Percentiles rank a stretch among this genome's conserved stretches.
phyloP scores from a whole-genome alignment of 2,888 invertebrate species.

The Miltochrista miniata region DNA sequence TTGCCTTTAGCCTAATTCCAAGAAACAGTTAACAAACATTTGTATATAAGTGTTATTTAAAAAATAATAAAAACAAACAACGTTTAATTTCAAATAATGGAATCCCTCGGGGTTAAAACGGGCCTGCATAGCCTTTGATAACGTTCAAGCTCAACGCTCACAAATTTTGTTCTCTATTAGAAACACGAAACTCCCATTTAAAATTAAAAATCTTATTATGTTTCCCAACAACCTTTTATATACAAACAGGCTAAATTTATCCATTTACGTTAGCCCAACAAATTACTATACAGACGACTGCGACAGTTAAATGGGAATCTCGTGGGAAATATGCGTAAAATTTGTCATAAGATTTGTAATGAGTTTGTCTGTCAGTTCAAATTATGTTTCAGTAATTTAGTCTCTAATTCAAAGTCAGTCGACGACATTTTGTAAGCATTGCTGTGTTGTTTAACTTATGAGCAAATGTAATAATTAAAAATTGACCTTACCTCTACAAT shows the following conservation, averaged over 20 bases:
- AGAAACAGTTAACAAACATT: constrained; percentile 22
- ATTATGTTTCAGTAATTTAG: constrained; percentile 27
- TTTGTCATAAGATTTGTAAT: constrained; percentile 36
- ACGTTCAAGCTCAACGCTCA: constrained; percentile 44
- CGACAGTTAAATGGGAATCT: constrained; percentile 20
- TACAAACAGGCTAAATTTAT: constrained; percentile 43
- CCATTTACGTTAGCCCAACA: constrained; percentile 40
- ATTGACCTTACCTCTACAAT: too few species aligned
- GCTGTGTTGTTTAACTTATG: background rate
- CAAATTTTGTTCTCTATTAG: constrained; percentile 49
- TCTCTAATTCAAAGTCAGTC: constrained; percentile 17
- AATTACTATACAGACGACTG: constrained; percentile 35
- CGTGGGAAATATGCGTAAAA: constrained; percentile 26
- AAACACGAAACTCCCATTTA: constrained; percentile 51
- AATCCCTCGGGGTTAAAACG: constrained; percentile 49
- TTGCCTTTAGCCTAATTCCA: too few species aligned
- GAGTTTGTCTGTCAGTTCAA: constrained; percentile 25
- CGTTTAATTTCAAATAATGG: constrained; percentile 53
- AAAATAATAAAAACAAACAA: constrained; percentile 51
- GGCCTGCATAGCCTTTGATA: constrained; percentile 64
- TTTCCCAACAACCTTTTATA: constrained; percentile 45
- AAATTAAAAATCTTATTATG: constrained; percentile 58
- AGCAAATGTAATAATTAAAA: too few species aligned
- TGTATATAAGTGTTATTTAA: constrained; percentile 39
- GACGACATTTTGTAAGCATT: background rate